Evolutionary conservation across 2,888 invertebrate species (phyloP).

Genomic region (Pristionchus maxplancki): DNA sequence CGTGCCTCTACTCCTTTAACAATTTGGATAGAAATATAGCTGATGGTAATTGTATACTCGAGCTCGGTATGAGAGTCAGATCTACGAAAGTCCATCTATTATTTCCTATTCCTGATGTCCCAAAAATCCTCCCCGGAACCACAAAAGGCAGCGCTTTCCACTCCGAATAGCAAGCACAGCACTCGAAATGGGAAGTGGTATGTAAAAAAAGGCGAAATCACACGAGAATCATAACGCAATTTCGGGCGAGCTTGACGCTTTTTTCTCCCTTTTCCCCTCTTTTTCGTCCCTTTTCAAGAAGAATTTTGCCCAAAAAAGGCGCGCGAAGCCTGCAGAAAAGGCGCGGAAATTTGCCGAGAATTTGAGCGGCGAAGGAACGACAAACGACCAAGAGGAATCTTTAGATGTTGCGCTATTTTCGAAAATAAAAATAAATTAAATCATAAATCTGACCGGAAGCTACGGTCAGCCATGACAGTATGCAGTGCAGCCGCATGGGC

Average conservation of each 20-base stretch:
- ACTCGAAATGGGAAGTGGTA: slow-evolving; percentile 18
- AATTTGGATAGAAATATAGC: too few species aligned
- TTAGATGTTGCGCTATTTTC: neutral
- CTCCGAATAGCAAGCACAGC: neutral
- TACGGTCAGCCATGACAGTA: neutral
- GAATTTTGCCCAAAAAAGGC: slow-evolving; percentile 83
- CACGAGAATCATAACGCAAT: slow-evolving; percentile 21
- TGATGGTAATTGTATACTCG: too few species aligned
- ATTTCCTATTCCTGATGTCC: too few species aligned
- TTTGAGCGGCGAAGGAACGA: neutral
- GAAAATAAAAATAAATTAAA: neutral
- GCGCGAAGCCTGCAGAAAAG: slow-evolving; percentile 90
- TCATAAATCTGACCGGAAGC: neutral
- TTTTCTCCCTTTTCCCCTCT: neutral
- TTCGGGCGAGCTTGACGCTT: neutral
- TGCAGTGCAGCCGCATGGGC: slow-evolving; percentile 34
- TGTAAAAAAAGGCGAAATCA: neutral
- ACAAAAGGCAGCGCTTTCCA: neutral
- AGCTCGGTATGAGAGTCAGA: too few species aligned
- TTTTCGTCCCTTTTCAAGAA: slow-evolving; percentile 78
- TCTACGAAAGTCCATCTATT: too few species aligned
- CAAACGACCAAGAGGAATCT: neutral
- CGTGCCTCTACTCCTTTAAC: too few species aligned
- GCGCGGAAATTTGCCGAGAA: slow-evolving; percentile 73
- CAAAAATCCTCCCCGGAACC: too few species aligned